Evolutionary conservation across 2,113 vertebrate genomes (phyloP).

Genomic region (Edolisoma coerulescens): DNA sequence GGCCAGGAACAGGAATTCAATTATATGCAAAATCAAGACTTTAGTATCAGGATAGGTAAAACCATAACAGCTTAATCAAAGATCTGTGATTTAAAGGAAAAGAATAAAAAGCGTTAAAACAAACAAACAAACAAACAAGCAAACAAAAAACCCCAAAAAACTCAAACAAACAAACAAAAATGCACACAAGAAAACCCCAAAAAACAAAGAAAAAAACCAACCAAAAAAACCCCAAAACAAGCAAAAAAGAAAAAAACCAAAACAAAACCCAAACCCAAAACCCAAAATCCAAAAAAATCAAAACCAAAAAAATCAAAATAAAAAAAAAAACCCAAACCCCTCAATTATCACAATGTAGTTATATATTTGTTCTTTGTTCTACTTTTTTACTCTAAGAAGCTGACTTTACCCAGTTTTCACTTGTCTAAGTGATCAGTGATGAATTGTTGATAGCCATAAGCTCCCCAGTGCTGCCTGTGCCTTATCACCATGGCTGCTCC

Average conservation of each 20-base stretch:
- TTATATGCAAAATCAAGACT: background rate
- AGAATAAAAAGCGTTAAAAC: accelerated
- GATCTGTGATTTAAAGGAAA: background rate
- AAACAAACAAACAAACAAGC: background rate
- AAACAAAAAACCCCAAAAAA: background rate
- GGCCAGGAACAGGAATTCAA: background rate
- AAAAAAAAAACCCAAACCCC: background rate
- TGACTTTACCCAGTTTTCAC: background rate
- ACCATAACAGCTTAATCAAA: background rate
- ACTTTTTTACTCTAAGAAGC: background rate
- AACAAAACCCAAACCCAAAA: background rate
- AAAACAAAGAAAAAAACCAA: background rate
- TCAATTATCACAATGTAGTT: background rate
- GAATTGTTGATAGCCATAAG: background rate
- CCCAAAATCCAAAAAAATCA: too few species aligned
- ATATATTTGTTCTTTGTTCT: background rate
- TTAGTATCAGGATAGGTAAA: background rate
- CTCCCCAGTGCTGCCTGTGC: background rate
- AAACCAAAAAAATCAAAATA: too few species aligned
- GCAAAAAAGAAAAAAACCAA: too few species aligned
- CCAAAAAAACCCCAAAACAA: too few species aligned
- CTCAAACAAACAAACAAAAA: background rate
- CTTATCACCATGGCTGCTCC: background rate
- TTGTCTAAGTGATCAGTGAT: background rate
- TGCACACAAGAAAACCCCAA: too few species aligned